Conservation (phyloP, 2,888 invertebrate genomes). For the Volucella zonaria region DNA sequence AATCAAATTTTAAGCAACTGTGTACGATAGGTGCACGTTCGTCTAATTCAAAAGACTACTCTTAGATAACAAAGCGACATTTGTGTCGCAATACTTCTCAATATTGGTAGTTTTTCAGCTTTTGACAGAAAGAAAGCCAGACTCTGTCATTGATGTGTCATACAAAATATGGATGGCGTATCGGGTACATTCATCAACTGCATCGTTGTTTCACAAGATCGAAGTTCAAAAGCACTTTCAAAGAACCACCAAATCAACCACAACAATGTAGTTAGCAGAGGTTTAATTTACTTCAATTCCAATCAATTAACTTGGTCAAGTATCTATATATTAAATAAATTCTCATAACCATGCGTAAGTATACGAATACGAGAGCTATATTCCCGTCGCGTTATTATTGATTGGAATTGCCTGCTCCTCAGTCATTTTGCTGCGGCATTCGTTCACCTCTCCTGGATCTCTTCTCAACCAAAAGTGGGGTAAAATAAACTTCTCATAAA, state of each 20-base stretch:
- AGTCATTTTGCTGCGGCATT: slow-evolving; percentile 22
- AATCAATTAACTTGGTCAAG: slow-evolving; percentile 71
- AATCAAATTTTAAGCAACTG: too few relatives aligned
- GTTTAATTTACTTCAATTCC: slow-evolving; percentile 67
- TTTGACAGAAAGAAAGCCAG: too few relatives aligned
- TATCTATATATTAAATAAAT: slow-evolving; percentile 60
- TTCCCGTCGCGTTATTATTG: slow-evolving; percentile 53
- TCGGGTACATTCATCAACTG: background rate
- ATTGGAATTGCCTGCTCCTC: slow-evolving; percentile 64
- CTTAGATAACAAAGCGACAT: too few relatives aligned
- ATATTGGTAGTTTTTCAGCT: too few relatives aligned
- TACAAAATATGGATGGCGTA: too few relatives aligned
- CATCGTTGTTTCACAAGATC: background rate
- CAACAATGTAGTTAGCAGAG: slow-evolving; percentile 63
- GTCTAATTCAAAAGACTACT: too few relatives aligned
- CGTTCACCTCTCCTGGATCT: slow-evolving; percentile 27
- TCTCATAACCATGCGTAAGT: slow-evolving; percentile 20
- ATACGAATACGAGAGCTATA: slow-evolving; percentile 20
- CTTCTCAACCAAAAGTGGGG: slow-evolving; percentile 20
- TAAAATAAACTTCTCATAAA: slow-evolving; percentile 73
- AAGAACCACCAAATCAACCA: slow-evolving; percentile 47
- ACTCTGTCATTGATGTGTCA: too few relatives aligned
- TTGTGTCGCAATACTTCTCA: too few relatives aligned
- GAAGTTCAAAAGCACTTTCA: background rate
- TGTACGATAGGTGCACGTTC: too few relatives aligned